These are phyloP conservation scores for Chaetura pelagica DNA, from an alignment of 2,113 vertebrate genomes.

Conservation along the genomic window DNA sequence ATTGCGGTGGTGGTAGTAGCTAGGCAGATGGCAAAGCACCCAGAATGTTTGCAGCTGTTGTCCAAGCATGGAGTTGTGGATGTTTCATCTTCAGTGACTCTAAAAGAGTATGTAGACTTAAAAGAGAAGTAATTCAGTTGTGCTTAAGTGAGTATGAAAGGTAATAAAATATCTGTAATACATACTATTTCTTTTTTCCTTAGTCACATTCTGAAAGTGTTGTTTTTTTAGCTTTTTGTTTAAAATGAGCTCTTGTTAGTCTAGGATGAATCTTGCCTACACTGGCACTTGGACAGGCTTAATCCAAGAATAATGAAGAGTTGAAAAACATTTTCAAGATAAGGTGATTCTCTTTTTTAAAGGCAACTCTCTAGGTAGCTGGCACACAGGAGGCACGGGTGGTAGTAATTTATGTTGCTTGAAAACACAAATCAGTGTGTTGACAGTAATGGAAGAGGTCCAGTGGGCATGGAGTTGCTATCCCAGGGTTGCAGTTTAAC, in stretches of 20 bases:
- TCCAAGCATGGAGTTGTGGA: neutral
- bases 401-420: neutral
- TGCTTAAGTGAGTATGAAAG: neutral
- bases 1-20: neutral
- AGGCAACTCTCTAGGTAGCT: neutral
- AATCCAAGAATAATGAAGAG: neutral
- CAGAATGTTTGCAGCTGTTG: neutral
- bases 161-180: neutral
- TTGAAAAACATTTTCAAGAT: neutral
- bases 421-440: neutral
- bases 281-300: neutral
- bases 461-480: neutral
- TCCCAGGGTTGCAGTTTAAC: neutral
- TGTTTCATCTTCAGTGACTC: neutral
- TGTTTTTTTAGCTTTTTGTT: neutral
- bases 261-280: neutral
- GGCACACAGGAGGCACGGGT: neutral
- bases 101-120: neutral
- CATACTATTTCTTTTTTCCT: neutral
- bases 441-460: neutral
- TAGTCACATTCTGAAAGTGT: neutral
- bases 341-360: neutral
- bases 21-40: neutral
- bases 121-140: neutral
- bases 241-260: neutral